These are phyloP conservation scores for Azemiops feae DNA, from an alignment of 2,113 vertebrate species.

Conservation along the genomic window DNA sequence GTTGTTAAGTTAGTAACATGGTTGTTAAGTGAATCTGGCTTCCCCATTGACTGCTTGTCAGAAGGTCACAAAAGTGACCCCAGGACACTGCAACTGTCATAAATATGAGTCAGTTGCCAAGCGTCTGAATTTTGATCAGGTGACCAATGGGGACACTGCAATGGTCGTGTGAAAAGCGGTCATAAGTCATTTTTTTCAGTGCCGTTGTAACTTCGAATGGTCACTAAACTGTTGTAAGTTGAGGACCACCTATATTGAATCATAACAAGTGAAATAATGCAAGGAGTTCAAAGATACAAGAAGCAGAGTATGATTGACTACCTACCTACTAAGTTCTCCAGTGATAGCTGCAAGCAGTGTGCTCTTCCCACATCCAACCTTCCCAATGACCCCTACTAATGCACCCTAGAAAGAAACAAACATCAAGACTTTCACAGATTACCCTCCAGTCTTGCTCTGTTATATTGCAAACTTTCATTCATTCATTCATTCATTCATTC, in stretches of 20 bases:
- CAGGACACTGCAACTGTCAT: too few relatives aligned
- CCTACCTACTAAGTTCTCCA: slow-evolving; percentile 90
- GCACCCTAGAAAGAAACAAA: slow-evolving; percentile 76
- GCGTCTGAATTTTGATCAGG: too few relatives aligned
- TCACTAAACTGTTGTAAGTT: neutral
- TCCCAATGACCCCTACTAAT: slow-evolving; percentile 89
- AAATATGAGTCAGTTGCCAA: too few relatives aligned
- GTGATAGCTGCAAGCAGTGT: slow-evolving; percentile 87
- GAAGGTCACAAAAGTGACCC: too few relatives aligned
- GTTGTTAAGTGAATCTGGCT: too few relatives aligned
- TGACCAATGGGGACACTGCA: too few relatives aligned
- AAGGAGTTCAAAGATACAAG: rapidly evolving
- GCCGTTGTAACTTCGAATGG: neutral
- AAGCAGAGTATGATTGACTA: neutral
- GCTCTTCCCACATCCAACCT: slow-evolving; percentile 94
- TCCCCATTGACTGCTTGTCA: too few relatives aligned
- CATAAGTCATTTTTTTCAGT: neutral
- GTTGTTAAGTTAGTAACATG: too few relatives aligned
- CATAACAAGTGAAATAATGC: neutral
- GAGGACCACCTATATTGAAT: neutral
- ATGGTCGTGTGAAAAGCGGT: too few relatives aligned
- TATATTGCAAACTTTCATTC: neutral
- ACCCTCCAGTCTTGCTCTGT: neutral
- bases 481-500: neutral
- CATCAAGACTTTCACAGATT: neutral